These are phyloP conservation scores for Myopa tessellatipennis DNA, from an alignment of 2,888 invertebrate species.

Conservation along the genomic window DNA sequence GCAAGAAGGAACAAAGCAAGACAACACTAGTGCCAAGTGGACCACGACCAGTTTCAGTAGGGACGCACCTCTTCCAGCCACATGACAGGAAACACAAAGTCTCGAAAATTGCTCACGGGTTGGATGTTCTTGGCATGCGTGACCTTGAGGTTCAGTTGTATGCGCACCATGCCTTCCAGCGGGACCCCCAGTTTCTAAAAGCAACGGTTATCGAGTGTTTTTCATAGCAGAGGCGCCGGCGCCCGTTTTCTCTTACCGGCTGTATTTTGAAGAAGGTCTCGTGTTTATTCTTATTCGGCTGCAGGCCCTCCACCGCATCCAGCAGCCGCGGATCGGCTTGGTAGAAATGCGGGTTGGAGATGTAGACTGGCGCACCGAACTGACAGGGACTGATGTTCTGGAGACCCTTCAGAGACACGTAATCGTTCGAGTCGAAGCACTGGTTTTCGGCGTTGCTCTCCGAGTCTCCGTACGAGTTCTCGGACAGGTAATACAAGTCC, in stretches of 20 bases:
- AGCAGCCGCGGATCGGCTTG: constrained; percentile 79
- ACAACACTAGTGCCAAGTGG: background rate
- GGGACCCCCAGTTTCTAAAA: constrained; percentile 86
- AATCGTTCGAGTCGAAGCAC: constrained; percentile 76
- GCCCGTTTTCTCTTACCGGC: constrained; percentile 71
- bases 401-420: constrained; percentile 79
- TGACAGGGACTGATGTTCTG: constrained; percentile 91
- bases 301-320: constrained; percentile 78
- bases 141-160: constrained; percentile 85
- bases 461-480: constrained; percentile 77
- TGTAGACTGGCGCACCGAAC: constrained; percentile 87
- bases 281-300: constrained; percentile 77
- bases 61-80: constrained; percentile 84
- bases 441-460: constrained; percentile 76
- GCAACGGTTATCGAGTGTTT: background rate
- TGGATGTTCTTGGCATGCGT: constrained; percentile 78
- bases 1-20: constrained; percentile 39
- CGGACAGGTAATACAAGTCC: constrained; percentile 79
- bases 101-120: constrained; percentile 80
- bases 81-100: constrained; percentile 87
- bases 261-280: constrained; percentile 86
- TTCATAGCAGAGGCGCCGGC: background rate
- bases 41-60: background rate
- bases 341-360: constrained; percentile 91
- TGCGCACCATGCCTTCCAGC: constrained; percentile 82